Evolutionary conservation across 2,888 invertebrate genomes (phyloP).

Genomic region (Perithous albicinctus): DNA sequence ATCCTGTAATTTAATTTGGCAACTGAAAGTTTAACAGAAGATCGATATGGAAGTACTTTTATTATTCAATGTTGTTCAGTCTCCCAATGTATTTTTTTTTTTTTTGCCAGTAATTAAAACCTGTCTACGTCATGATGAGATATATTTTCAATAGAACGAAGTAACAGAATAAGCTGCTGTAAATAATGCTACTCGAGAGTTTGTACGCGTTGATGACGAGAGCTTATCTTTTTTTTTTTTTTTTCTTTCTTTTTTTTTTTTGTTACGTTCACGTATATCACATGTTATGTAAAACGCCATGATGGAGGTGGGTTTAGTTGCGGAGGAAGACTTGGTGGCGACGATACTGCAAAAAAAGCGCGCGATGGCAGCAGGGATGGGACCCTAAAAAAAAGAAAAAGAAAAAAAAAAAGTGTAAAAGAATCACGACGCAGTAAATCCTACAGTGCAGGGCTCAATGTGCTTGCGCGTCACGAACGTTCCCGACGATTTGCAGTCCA

Average conservation of each 20-base stretch:
- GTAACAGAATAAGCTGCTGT: too few relatives aligned
- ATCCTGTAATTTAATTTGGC: too few relatives aligned
- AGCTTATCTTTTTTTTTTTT: too few relatives aligned
- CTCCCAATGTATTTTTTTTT: too few relatives aligned
- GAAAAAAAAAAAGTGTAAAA: slow-evolving; percentile 54
- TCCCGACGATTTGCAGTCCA: slow-evolving; percentile 75
- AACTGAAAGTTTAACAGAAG: too few relatives aligned
- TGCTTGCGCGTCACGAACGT: slow-evolving; percentile 67
- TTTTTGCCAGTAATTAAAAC: too few relatives aligned
- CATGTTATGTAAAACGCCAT: neutral
- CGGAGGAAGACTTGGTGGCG: slow-evolving; percentile 6
- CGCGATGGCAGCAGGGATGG: slow-evolving; percentile 22
- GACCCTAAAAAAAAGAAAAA: slow-evolving; percentile 38
- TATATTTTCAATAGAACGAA: too few relatives aligned
- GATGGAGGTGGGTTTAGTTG: neutral
- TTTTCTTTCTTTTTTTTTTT: too few relatives aligned
- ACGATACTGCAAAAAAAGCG: slow-evolving; percentile 9
- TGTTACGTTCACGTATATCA: neutral
- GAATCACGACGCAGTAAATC: slow-evolving; percentile 67
- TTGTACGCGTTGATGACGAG: neutral
- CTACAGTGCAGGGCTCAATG: slow-evolving; percentile 59
- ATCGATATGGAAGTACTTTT: too few relatives aligned
- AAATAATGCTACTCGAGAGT: too few relatives aligned
- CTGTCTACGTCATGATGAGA: too few relatives aligned
- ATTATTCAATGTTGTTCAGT: too few relatives aligned